Base-by-base conservation (phyloP, 2,797 vertebrate species). In the Euthynnus affinis region DNA sequence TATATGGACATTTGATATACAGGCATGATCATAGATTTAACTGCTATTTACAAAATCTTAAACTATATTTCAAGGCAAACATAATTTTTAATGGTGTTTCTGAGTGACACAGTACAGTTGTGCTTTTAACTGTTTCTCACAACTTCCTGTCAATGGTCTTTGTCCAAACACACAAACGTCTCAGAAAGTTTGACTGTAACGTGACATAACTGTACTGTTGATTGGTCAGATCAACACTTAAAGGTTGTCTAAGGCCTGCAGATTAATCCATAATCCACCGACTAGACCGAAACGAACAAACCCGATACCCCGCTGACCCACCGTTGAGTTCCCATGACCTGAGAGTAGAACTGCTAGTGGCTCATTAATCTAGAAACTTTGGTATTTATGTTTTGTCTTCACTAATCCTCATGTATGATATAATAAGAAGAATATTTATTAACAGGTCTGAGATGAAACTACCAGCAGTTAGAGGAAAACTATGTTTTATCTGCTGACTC, bases 251-350 rank as follows among this genome's bases (percentile, higher is more conserved):
- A 65, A 86, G 55, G 23, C 81, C 65, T 71, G 37, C 61, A 71
- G 75, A 79, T 85, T 82, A 88, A 85, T 82, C 65, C 59, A 40
- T 83, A 87, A 88, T 86, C 78, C 87, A 44, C n/a, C 75, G 32
- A 67, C 51, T 42, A 73, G 64, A 76, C 52, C 0, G 37, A 58
- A 83, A 82, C 80, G 82, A 80, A 84, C 72, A 86, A 75, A 66
- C 69, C 64, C 0, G 9, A 12, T 42, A 14, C 40, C 40, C 40
- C 12, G 37, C 51, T 86, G 74, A 88, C 72, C 81, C 68, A 44
- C 4, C 68, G 29, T 69, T 77, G 63, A 58, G 42, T 74, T 88
- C 68, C 67, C 69, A 85, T 55, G 67, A 56, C 49, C 53, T 64
- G 15, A 69, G 68, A 78, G 68, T 77, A 82, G 55, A 61, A 71